Base-by-base conservation (phyloP, 2,113 vertebrate genomes). In the Entelurus aequoreus region DNA sequence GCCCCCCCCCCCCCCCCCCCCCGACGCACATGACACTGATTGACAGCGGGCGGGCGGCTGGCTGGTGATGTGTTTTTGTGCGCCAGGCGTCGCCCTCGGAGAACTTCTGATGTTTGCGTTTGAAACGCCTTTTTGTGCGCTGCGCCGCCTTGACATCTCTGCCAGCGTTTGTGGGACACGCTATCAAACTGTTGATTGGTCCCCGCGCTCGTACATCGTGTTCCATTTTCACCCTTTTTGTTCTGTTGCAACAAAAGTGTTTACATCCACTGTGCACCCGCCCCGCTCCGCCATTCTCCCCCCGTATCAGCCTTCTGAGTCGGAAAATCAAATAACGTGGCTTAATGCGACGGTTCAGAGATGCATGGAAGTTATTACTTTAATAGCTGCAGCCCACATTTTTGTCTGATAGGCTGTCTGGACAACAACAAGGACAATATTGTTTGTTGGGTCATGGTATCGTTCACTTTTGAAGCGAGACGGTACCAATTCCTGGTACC, bases 21-120 rank as follows among this genome's bases (percentile, higher is more conserved):
- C n/a, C n/a, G n/a, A n/a, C 64, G 58, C 68, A 63, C 79, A 63
- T 71, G 73, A 68, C 79, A 52, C 42, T 83, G 83, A 87, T 72
- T 84, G 83, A 84, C 85, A 84, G 80, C 62, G 57, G 5, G 14
- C 78, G 63, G 71, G 28, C 28, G 28, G 28, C 28, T 66, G 71
- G 72, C 68, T 81, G 72, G 81, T 76, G 78, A 84, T 82, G 78
- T 72, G 63, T 81, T 76, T 80, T 4, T 28, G 28, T 77, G 75
- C 75, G 65, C 66, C 65, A 56, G 5, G 44, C 60, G 78, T 81
- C 56, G 61, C 69, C 73, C 69, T 80, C 37, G 4, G 72, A 82
- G 65, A 74, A 68, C 48, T 71, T 80, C 50, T 77, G 64, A 77
- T 77, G 69, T 81, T 83, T 81, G 77, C 66, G 75, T 77, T 83